Base-by-base conservation (phyloP, 2,113 vertebrate species). In the Oncorhynchus mykiss region DNA sequence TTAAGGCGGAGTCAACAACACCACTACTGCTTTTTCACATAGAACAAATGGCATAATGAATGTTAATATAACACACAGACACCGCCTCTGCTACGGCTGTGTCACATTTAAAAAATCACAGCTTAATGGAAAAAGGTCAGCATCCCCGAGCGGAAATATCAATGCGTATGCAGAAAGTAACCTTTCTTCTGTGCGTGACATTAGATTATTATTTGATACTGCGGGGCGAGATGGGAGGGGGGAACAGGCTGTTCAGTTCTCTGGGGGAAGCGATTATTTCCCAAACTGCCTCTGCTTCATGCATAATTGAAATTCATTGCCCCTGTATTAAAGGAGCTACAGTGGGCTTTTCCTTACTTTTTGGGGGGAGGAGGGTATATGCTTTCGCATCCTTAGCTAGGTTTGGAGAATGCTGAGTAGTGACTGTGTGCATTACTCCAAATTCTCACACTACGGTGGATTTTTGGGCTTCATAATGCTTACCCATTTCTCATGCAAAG, bases 131-230 rank as follows among this genome's bases (percentile, higher is more conserved):
- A 69, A 90, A 93, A 93, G 91, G 91, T 93, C 89, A 92, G 78
- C 76, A 77, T 86, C 88, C 82, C 85, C 75, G 85, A 83, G 89
- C 75, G 85, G 89, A 89, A 91, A 92, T 89, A 91, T 89, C 84
- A 89, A 90, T 88, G 88, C 62, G 78, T 91, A 90, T 90, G 89
- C 90, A 88, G 91, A 89, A 82, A 88, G 81, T 91, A 93, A 93
- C 92, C 91, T 93, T 93, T 93, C 90, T 78, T 85, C 85, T 85
- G 84, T 84, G 86, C 85, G 82, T 90, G 92, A 91, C 88, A 91
- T 92, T 89, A 90, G 88, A 93, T 91, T 87, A 87, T 84, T 90
- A 84, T 91, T 87, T 92, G 86, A 90, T 92, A 88, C 82, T 60
- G 73, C 74, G 76, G 81, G 86, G 82, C 49, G 76, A 24, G 67